Evolutionary conservation across 2,888 invertebrate genomes (phyloP), one percentile per base, ranked within the genome.

Genomic region (Cynaeus angustus): DNA sequence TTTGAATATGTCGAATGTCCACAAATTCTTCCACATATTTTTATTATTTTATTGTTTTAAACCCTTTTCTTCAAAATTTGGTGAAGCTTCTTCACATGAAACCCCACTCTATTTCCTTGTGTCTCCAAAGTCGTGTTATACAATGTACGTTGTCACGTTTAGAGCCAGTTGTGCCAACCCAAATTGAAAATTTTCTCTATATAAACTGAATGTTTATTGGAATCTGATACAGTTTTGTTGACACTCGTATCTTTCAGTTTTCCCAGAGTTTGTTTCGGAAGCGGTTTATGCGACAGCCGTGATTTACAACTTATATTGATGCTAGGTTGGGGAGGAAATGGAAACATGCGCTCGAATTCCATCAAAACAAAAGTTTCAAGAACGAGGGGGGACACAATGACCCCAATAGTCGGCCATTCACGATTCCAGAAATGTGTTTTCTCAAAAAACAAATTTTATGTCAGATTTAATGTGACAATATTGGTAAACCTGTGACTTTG

Each of bases 241-340:
- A 71, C 66, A 55, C 68, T 65, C 55, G 37, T 56, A 65, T 68
- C 67, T 64, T 56, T 55, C 65, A 69, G 59, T 70, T 71, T 71
- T 65, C 65, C 26, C 38, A 12, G 65, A 70, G 65, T 72, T 72
- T 67, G 52, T 70, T 66, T 64, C 65, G 72, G 66, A 71, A 71
- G 65, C 62, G 66, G 70, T 74, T 74, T 69, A 66, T 71, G 56
- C 69, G 64, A 65, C 52, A 66, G 66, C 38, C 21, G 68, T 71
- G 74, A 74, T 74, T 68, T 74, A 74, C 71, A 72, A 68, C 72
- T 53, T 69, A 66, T 70, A 70, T 72, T 65, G 65, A 65, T 65
- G 53, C 38, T 43, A 26, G 46, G 26, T 41, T 41, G 8, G 28
- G 33, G 37, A 33, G 66, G 66, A 56, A 56, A 56, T 56, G 56